A percentile compares a stretch with the other conserved stretches of the same genome.
Evolutionary conservation across 2,797 vertebrate species (phyloP).

Genomic region (Lacerta bilineata): DNA sequence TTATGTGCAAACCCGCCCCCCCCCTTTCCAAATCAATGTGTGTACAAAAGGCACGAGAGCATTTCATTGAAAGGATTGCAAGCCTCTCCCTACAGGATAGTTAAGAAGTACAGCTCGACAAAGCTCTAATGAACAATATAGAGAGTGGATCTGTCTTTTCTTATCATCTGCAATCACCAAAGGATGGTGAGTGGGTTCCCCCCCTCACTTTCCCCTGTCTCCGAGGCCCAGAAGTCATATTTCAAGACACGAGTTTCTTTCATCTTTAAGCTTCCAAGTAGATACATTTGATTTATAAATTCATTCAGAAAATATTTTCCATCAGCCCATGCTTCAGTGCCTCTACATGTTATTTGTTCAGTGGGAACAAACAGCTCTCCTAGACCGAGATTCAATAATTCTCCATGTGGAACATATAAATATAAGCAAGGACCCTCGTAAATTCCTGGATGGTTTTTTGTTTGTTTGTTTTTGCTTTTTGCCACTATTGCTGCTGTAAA

Average conservation of each 20-base stretch:
- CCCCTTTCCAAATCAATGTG: slow-evolving; percentile 12
- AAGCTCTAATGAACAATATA: slow-evolving; percentile 44
- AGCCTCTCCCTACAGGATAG: slow-evolving; percentile 38
- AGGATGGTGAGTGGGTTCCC: neutral
- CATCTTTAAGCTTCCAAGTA: slow-evolving; percentile 64
- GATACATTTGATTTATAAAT: slow-evolving; percentile 70
- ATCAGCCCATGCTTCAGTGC: slow-evolving; percentile 49
- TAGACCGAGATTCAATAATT: slow-evolving; percentile 52
- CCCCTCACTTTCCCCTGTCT: neutral
- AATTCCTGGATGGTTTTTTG: neutral
- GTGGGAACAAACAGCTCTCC: slow-evolving; percentile 37
- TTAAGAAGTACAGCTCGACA: slow-evolving; percentile 7
- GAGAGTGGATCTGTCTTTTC: slow-evolving; percentile 54
- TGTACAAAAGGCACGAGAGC: neutral
- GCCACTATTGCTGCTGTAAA: neutral
- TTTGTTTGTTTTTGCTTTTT: neutral
- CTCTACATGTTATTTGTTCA: slow-evolving; percentile 53
- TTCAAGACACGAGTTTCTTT: slow-evolving; percentile 60
- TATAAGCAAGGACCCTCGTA: neutral
- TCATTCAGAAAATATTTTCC: slow-evolving; percentile 61
- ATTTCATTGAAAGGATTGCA: slow-evolving; percentile 31
- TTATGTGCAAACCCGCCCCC: neutral
- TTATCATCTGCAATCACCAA: slow-evolving; percentile 58
- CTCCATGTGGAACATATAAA: slow-evolving; percentile 41
- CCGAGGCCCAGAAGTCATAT: slow-evolving; percentile 57